Base-by-base conservation (phyloP, 1,140 invertebrate genomes). In the Helicoverpa zea region DNA sequence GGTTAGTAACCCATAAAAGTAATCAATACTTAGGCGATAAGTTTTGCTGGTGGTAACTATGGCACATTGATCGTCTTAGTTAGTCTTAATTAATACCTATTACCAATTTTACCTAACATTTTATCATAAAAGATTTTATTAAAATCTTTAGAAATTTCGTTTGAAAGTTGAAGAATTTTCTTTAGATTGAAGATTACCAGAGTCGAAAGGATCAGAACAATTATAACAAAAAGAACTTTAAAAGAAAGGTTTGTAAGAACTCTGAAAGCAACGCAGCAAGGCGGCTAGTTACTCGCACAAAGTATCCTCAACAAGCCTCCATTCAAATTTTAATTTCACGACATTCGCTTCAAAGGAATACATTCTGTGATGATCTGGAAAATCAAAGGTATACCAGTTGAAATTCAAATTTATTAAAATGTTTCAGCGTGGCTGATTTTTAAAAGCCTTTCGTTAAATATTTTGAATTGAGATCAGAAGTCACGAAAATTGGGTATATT, bases 341-440 rank as follows among this genome's bases (percentile, higher is more conserved):
- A 72, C 49, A 54, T 63, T 73, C n/a, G 23, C 63, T 29, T 75
- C 47, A 74, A 68, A 75, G 72, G 51, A 49, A 56, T 43, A 74
- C 51, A 64, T 43, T 9, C 75, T 79, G 59, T 66, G 52, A 47
- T 59, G 77, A 75, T 75, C 52, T 66, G 30, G 18, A 58, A 81
- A 79, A 79, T 79, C 81, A 79, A 79, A 82, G 51, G 81, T 74
- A 79, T 64, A 35, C 18, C 56, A 29, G 59, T 74, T 82, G 59
- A 66, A 73, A 81, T 81, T 81, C 72, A 79, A 82, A 82, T 82
- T 82, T 82, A 82, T 82, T 77, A 51, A 79, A 82, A 82, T 82
- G 47, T 77, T 47, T 56, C 52, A 13, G 10, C 51, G 5, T 10
- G 29, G 2, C 52, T 73, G 52, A 52, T 58, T 29, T 35, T 70